Evolutionary conservation across 2,888 invertebrate genomes (phyloP), one percentile per base, ranked within the genome.

Genomic region (Lasioglossum villosulum): DNA sequence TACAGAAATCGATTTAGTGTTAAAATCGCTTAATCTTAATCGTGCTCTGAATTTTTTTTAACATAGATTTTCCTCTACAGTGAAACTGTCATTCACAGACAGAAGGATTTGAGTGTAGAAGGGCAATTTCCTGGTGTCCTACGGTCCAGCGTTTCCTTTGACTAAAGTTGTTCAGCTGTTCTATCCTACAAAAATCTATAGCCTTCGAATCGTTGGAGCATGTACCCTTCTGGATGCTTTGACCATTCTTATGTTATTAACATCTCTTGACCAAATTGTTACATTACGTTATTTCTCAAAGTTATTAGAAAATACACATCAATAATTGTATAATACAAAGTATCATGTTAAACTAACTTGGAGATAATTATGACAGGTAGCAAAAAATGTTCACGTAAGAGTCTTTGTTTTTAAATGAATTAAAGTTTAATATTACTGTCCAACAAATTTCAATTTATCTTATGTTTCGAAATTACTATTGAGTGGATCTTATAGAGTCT

Each of bases 121-220:
- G 89, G 89, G 89, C 87, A 93, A 93, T 93, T 93, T 93, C 93
- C 93, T 90, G 90, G 75, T 86, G 87, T 84, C 83, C 83, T 79
- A 87, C 87, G 90, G 79, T 77, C 84, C 89, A 85, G 80, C 86
- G 89, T 78, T 80, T 87, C 87, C 85, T 89, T 86, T 82, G 83
- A 85, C 70, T 30, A 80, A 84, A 80, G 63, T 86, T 83, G 70
- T 78, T 76, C 81, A 52, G 27, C 78, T 45, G 52, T 84, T 84
- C 77, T 59, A 48, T 83, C 52, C 56, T 39, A 14, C 39, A 37
- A 78, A 75, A 75, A 78, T 30, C 80, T 27, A 34, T 56, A 30
- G 78, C 42, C 81, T n/a, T 76, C 73, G 72, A 63, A 56, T 70
- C 71, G 63, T 45, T 76, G 30, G 70, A 71, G 48, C 27, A 10